phyloP scores from a whole-genome alignment of 1,140 invertebrate genomes.

The Cydia fagiglandana region DNA sequence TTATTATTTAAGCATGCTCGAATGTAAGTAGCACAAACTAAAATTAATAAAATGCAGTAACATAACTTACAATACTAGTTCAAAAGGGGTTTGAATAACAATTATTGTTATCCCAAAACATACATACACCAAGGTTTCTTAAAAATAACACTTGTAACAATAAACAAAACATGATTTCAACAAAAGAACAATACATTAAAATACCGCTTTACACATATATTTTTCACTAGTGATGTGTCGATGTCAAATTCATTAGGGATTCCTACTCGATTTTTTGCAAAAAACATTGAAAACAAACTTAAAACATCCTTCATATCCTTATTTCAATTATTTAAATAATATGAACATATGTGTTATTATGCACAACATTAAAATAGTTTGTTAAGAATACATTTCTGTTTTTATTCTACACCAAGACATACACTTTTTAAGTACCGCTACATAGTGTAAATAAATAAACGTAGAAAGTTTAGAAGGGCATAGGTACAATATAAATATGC shows the following conservation, averaged over 20 bases:
- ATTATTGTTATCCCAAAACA: slow-evolving; percentile 1
- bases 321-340: slow-evolving; percentile 2
- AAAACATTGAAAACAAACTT: not conserved
- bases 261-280: no score
- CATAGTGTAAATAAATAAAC: not conserved
- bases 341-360: not conserved
- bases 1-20: not conserved
- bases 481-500: not conserved
- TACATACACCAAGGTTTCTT: slow-evolving; percentile 39
- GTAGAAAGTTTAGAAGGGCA: not conserved
- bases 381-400: not conserved
- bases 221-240: slow-evolving; percentile 21
- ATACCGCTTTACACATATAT: slow-evolving; percentile 40
- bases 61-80: slow-evolving; percentile 3
- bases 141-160: slow-evolving; percentile 45
- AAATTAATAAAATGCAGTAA: not conserved
- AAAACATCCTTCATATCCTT: not conserved
- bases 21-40: not conserved
- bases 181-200: slow-evolving; percentile 47
- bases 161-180: slow-evolving; percentile 48
- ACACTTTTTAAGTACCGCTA: not conserved
- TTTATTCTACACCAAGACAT: not conserved
- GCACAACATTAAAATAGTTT: not conserved
- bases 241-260: no score
- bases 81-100: slow-evolving; percentile 4